phyloP scores from a whole-genome alignment of 92 coral and sea anemone species.

The Actinernus sp. region DNA sequence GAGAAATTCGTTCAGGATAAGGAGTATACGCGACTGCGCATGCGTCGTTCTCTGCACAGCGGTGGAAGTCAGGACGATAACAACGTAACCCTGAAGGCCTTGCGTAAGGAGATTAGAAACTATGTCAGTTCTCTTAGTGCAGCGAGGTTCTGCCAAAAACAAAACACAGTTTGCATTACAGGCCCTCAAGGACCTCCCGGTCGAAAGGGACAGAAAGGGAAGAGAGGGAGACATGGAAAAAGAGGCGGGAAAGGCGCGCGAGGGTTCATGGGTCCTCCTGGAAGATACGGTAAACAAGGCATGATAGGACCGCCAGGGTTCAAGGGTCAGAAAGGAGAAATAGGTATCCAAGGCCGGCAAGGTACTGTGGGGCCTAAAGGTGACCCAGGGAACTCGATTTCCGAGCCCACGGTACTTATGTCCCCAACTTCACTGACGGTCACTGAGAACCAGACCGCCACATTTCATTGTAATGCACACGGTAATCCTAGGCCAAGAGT shows the following conservation, averaged over 20 bases:
- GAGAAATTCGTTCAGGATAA: too few species aligned
- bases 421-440: conserved; percentile 4
- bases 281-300: conserved; percentile 26
- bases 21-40: too few species aligned
- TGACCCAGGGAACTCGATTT: conserved; percentile 8
- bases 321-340: conserved; percentile 17
- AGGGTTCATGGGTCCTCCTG: conserved; percentile 2
- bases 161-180: conserved; percentile 3
- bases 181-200: too few species aligned
- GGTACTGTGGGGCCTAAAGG: not conserved
- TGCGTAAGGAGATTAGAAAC: not conserved
- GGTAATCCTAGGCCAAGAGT: conserved; percentile 16
- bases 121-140: not conserved
- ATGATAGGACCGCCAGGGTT: conserved; percentile 9
- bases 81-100: not conserved
- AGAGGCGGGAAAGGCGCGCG: not conserved
- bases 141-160: not conserved
- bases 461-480: too few species aligned
- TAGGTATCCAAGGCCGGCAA: not conserved
- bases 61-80: too few species aligned
- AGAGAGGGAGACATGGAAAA: not conserved
- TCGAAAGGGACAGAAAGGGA: not conserved
- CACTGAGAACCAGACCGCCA: conserved; percentile 10
- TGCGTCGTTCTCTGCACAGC: not conserved
- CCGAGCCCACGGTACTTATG: conserved; percentile 23